Percentiles rank a stretch among this genome's conserved stretches.
Evolutionary conservation across 2,797 vertebrate species (phyloP).

Genomic region (Lepidocolaptes lacrymiger): DNA sequence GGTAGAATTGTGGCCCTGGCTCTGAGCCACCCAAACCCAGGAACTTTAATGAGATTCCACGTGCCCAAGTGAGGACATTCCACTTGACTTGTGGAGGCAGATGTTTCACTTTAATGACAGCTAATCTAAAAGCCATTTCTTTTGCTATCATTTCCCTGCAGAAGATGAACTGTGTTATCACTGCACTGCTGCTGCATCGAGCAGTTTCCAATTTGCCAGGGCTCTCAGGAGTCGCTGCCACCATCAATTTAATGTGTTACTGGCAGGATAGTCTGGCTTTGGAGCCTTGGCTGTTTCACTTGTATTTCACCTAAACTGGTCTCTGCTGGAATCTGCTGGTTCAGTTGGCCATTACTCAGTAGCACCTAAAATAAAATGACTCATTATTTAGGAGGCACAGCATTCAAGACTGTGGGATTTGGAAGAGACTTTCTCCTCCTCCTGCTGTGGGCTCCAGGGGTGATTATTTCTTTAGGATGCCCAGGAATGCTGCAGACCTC

Average conservation of each 20-base stretch:
- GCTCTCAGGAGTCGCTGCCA: slow-evolving; percentile 34
- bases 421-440: background rate
- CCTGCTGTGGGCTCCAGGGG: background rate
- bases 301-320: background rate
- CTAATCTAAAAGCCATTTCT: slow-evolving; percentile 65
- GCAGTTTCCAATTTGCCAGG: slow-evolving; percentile 47
- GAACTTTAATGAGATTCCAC: background rate
- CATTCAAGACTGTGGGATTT: background rate
- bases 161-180: slow-evolving; percentile 18
- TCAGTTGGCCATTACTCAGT: background rate
- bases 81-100: slow-evolving; percentile 38
- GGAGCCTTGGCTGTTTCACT: background rate
- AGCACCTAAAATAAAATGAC: background rate
- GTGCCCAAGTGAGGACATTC: slow-evolving; percentile 9
- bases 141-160: background rate
- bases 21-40: background rate
- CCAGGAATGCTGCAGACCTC: background rate
- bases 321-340: background rate
- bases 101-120: slow-evolving; percentile 55
- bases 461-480: background rate
- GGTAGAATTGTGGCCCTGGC: background rate
- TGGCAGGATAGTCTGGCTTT: background rate
- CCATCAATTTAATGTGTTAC: slow-evolving; percentile 1
- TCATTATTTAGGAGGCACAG: background rate
- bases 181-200: slow-evolving; percentile 23